Base-by-base conservation (phyloP, 1,140 invertebrate genomes). In the Macrocentrus cingulum region DNA sequence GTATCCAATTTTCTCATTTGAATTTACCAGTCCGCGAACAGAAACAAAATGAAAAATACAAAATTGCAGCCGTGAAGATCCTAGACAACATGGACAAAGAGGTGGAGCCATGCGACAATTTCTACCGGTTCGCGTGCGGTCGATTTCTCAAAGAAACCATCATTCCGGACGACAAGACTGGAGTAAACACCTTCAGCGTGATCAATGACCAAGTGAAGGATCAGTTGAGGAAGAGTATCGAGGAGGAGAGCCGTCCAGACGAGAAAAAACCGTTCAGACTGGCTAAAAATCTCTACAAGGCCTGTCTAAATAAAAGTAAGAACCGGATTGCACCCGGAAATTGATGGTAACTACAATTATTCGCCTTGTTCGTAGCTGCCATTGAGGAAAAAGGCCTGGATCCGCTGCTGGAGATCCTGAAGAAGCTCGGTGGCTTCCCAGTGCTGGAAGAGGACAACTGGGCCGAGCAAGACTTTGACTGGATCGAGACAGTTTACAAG, bases 371-470 rank as follows among this genome's bases (percentile, higher is more conserved):
- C 72, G 4, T 67, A 89, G 88, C 83, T 60, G 74, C 83, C 1
- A 92, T 94, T 64, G 90, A 94, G 69, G 74, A 83, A 1, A 78
- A 85, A 18, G 92, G 91, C 4, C 69, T 92, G 2, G 72, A 81
- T 2, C 91, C 91, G 0, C 78, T 95, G 5, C 67, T 84, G 5
- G 79, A 84, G 0, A 87, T 94, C 64, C 71, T 95, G 39, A 81
- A 84, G 19, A 78, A 84, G n/a, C 76, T 97, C 2, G 94, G 94
- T 11, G 93, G 93, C 2, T 97, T 93, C 94, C 95, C 95, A 0
- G 87, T 95, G 4, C 78, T 97, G 1, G 87, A 91, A 62, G 91
- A 88, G 0, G 82, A 88, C 2, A 65, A 65, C 0, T 97, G 94
- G 94, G 82, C 88, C 54, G 81, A 83, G 0, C 84, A 83, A 16